Evolutionary conservation across 2,113 vertebrate species (phyloP), one percentile per base, ranked within the genome.

Genomic region (Tringa solitaria): DNA sequence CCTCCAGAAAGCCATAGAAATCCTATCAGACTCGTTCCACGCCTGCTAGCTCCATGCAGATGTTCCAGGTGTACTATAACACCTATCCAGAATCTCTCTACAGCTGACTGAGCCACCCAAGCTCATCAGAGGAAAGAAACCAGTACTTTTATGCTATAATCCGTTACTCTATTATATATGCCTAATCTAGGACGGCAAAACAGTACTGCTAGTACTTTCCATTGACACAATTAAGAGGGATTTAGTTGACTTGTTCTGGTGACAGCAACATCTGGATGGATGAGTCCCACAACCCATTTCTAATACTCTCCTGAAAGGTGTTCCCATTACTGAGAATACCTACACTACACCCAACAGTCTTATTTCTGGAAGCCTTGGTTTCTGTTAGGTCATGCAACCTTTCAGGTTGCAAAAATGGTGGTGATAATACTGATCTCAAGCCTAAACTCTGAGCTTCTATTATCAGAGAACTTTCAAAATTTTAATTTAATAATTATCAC

Each of bases 11-110:
- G 8, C 12, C 2, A 1, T 4, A 63, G 51, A 5, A 54, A 9
- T 54, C 26, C 27, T 33, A 5, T 48, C 9, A 64, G 33, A 45
- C 5, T 70, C 41, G 13, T 63, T 77, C 10, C 26, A 72, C 7
- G 51, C 21, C 13, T 56, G 7, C 12, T 46, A 56, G 9, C 20
- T 68, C 27, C n/a, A 45, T 0, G 0, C 14, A 68, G 28, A 12
- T 51, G 21, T 51, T 70, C 39, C 46, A 60, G 15, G 33, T 39
- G 14, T 3, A 12, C 8, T 54, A 4, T 9, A 69, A 26, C 8
- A 75, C 4, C 26, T 50, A 30, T 6, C 20, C 14, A 81, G 37
- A 56, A 10, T 45, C 18, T 20, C 20, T 46, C 41, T 51, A 35
- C 23, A 73, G 22, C 16, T 83, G 17, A 90, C 19, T 7, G 53